Evolutionary conservation across 2,113 vertebrate genomes (phyloP).

Genomic region (Furnarius figulus): DNA sequence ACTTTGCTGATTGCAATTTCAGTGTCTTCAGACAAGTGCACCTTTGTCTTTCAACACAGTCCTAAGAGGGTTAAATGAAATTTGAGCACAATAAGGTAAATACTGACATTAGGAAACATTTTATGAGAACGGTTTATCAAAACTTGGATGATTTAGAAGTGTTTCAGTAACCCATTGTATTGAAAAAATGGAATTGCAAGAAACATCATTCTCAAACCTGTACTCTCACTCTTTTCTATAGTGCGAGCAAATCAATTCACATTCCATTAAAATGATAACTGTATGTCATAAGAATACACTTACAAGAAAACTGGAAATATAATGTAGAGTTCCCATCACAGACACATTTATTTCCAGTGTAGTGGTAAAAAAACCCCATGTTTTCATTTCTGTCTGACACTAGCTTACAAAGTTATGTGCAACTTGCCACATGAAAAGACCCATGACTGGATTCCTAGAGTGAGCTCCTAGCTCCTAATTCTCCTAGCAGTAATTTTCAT

Average conservation of each 20-base stretch:
- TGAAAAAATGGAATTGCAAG: slow-evolving; percentile 53
- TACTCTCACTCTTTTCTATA: neutral
- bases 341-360: neutral
- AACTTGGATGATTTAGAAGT: slow-evolving; percentile 22
- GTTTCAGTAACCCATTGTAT: slow-evolving; percentile 24
- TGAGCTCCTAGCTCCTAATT: neutral
- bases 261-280: slow-evolving; percentile 57
- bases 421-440: neutral
- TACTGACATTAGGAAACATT: slow-evolving; percentile 33
- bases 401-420: neutral
- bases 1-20: neutral
- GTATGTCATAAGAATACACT: neutral
- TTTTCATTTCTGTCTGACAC: neutral
- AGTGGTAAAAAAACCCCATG: neutral
- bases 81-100: slow-evolving; percentile 56
- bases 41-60: slow-evolving; percentile 53
- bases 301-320: slow-evolving; percentile 25
- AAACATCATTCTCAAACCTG: slow-evolving; percentile 16
- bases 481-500: neutral
- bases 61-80: slow-evolving; percentile 68
- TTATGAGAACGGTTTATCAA: slow-evolving; percentile 45
- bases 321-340: neutral
- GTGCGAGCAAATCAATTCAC: slow-evolving; percentile 44
- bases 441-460: neutral
- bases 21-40: slow-evolving; percentile 14